These are phyloP conservation scores for Chironomus striatipennis DNA, from an alignment of 1,140 invertebrate genomes.

Conservation along the genomic window DNA sequence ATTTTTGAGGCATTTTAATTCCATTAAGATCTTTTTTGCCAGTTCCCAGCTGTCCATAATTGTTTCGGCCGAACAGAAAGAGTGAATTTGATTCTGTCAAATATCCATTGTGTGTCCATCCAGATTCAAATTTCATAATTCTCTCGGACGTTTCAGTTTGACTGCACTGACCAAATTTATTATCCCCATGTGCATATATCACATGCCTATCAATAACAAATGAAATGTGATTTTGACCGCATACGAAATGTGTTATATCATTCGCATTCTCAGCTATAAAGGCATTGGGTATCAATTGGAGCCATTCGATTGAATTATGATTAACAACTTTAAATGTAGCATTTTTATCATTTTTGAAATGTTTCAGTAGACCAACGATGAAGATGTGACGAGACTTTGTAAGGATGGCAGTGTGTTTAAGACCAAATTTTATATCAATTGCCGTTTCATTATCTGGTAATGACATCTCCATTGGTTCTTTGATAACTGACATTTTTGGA, in stretches of 20 bases:
- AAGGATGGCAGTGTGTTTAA: conserved; percentile 59
- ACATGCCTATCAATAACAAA: conserved; percentile 41
- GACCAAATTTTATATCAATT: conserved; percentile 46
- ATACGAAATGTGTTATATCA: conserved; percentile 42
- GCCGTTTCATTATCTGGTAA: conserved; percentile 37
- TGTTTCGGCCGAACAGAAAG: conserved; percentile 69
- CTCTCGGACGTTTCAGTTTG: conserved; percentile 35
- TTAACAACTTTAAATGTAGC: neutral
- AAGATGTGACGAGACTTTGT: conserved; percentile 45
- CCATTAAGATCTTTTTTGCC: conserved; percentile 29
- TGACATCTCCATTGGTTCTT: conserved; percentile 38
- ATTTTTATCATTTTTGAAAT: conserved; percentile 11
- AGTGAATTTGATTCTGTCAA: conserved; percentile 51
- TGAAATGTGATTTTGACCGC: conserved; percentile 62
- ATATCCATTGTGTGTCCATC: conserved; percentile 65
- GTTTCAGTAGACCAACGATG: conserved; percentile 33
- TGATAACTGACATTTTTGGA: conserved; percentile 42
- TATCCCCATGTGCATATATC: conserved; percentile 61
- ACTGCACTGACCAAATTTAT: conserved; percentile 57
- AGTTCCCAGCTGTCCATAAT: conserved; percentile 62
- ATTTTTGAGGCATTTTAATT: conserved; percentile 29
- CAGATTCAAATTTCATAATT: conserved; percentile 48
- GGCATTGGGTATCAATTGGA: neutral
- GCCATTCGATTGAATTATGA: conserved; percentile 5
- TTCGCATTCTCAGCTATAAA: neutral